Evolutionary conservation across 2,888 invertebrate genomes (phyloP).

Genomic region (Noctuana brunneofusca): DNA sequence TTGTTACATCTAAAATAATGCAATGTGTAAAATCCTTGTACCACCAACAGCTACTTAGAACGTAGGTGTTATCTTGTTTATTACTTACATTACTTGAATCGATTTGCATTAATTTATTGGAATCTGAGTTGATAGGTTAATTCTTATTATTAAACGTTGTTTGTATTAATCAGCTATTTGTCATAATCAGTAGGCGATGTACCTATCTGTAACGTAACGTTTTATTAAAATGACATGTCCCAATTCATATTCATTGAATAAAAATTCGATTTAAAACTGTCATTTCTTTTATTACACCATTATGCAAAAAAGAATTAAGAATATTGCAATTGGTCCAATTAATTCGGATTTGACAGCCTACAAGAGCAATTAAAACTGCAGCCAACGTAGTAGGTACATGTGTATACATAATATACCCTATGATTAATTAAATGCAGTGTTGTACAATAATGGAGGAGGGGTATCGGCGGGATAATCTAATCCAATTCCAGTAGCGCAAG

Average conservation of each 20-base stretch:
- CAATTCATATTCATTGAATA: not conserved
- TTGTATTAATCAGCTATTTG: constrained; percentile 28
- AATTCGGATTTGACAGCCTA: constrained; percentile 6
- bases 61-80: constrained; percentile 47
- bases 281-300: not conserved
- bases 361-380: constrained; percentile 16
- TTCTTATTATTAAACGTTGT: constrained; percentile 27
- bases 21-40: constrained; percentile 27
- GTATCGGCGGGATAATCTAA: constrained; percentile 35
- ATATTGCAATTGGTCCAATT: constrained; percentile 12
- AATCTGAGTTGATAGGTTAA: constrained; percentile 21
- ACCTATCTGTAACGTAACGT: not conserved
- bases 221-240: not conserved
- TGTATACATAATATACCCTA: not conserved
- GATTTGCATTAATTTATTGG: constrained; percentile 38
- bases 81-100: constrained; percentile 42
- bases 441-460: constrained; percentile 7
- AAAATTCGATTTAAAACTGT: not conserved
- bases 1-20: constrained; percentile 24
- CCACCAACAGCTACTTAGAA: constrained; percentile 20
- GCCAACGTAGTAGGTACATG: not conserved
- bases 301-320: not conserved
- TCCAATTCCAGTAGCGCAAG: constrained; percentile 28
- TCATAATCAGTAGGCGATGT: constrained; percentile 21
- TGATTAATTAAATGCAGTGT: constrained; percentile 23